These are phyloP conservation scores for Ips nitidus DNA, from an alignment of 1,140 invertebrate species.

Conservation along the genomic window DNA sequence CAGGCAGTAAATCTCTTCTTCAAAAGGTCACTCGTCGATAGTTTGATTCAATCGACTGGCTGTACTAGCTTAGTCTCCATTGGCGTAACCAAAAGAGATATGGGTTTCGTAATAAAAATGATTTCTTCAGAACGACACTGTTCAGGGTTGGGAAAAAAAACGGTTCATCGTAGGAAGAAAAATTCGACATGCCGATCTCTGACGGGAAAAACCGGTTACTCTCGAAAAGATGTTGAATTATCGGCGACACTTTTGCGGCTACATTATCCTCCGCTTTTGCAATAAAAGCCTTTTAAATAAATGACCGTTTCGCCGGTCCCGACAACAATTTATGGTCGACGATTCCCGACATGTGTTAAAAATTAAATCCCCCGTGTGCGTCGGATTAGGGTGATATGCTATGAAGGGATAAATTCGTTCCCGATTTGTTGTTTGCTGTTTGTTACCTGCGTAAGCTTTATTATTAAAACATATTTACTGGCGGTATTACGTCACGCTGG, in stretches of 20 bases:
- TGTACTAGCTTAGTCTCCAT: neutral
- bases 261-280: constrained; percentile 17
- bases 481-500: too few relatives aligned
- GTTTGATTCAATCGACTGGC: neutral
- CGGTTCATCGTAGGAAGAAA: neutral
- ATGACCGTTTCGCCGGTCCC: constrained; percentile 7
- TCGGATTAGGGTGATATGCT: constrained; percentile 14
- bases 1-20: neutral
- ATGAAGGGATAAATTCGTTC: constrained; percentile 10
- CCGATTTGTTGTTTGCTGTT: neutral
- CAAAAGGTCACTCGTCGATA: neutral
- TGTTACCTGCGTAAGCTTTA: too few relatives aligned
- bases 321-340: constrained; percentile 18
- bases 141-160: neutral
- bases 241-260: constrained; percentile 20
- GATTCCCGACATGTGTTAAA: constrained; percentile 20
- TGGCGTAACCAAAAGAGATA: neutral
- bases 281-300: constrained; percentile 26
- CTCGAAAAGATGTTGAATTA: constrained; percentile 20
- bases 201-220: constrained; percentile 17
- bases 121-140: neutral
- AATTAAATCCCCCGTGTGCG: constrained; percentile 21
- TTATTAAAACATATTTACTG: too few relatives aligned
- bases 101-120: neutral
- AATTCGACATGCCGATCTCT: constrained; percentile 9